Base-by-base conservation (phyloP, 2,797 vertebrate species). In the Hephaestus fuliginosus region DNA sequence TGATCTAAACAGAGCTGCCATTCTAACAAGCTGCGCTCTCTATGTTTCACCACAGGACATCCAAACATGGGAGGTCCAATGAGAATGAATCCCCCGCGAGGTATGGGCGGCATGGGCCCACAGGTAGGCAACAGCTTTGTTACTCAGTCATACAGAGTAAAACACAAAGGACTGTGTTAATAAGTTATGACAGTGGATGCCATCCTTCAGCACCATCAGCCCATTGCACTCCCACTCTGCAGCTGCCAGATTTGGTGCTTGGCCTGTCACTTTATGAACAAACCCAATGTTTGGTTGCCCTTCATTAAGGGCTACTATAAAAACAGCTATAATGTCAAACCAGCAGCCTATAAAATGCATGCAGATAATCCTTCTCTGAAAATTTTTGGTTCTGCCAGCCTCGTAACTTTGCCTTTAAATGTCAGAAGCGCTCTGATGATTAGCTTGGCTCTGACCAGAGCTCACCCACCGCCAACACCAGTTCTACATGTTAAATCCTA, bases 11-110 rank as follows among this genome's bases (percentile, higher is more conserved):
- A 7, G 57, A 11, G 15, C 57, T 72, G 36, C 20, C 7, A 6
- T 68, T n/a, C 70, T 78, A 81, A 88, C 67, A 48, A 53, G 49
- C 52, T 61, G 7, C 70, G 0, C 12, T 56, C 28, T 77, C 36
- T 61, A 18, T 72, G 11, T 90, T 49, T 58, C 25, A 48, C 70
- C 60, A 61, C 84, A 98, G 97, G 96, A 66, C 97, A 97, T 92
- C 96, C 96, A 3, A 96, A 96, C 89, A 95, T 97, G 96, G 97
- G 96, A 17, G 96, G 96, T 57, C 96, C 96, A 0, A 96, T 98
- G 96, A 95, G 97, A 86, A 97, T 97, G 96, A 97, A 96, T 41
- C 96, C 97, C 36, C 96, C 97, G 0, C 92, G 97, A 72, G 96
- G 96, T 64, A 95, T 98, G 96, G 96, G 96, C 28, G 93, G 95